Evolutionary conservation across 2,113 vertebrate species (phyloP).

Genomic region (Bos taurus): DNA sequence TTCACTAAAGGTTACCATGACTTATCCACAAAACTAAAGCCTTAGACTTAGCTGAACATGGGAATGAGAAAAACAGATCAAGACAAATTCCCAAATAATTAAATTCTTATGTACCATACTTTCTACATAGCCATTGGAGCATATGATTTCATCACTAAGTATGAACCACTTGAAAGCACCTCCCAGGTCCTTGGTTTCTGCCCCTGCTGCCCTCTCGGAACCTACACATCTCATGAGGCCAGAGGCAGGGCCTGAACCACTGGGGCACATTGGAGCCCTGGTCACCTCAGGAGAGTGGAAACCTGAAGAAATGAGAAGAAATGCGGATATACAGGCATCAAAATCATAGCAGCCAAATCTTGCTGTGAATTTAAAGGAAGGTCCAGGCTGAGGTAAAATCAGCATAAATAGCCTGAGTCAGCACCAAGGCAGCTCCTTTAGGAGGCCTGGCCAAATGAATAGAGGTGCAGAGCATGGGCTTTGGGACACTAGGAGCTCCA

Average conservation of each 20-base stretch:
- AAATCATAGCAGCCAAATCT: background rate
- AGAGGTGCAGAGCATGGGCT: too few relatives aligned
- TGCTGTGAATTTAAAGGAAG: background rate
- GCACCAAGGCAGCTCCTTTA: background rate
- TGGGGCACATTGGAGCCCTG: background rate
- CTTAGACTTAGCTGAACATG: background rate
- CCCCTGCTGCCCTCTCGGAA: background rate
- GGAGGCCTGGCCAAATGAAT: background rate
- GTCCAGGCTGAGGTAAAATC: background rate
- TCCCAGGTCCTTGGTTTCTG: background rate
- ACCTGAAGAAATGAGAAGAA: background rate
- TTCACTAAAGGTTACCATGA: background rate
- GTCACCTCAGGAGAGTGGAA: background rate
- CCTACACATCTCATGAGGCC: background rate
- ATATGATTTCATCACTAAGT: background rate
- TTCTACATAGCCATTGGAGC: background rate
- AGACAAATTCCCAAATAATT: background rate
- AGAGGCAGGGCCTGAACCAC: accelerated
- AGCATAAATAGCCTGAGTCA: background rate
- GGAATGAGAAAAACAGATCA: background rate
- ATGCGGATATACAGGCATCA: background rate
- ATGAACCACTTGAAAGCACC: background rate
- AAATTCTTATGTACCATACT: background rate
- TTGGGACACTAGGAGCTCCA: background rate
- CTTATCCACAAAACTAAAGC: background rate